Conservation (phyloP, 2,888 invertebrate species). For the Monopis laevigella region DNA sequence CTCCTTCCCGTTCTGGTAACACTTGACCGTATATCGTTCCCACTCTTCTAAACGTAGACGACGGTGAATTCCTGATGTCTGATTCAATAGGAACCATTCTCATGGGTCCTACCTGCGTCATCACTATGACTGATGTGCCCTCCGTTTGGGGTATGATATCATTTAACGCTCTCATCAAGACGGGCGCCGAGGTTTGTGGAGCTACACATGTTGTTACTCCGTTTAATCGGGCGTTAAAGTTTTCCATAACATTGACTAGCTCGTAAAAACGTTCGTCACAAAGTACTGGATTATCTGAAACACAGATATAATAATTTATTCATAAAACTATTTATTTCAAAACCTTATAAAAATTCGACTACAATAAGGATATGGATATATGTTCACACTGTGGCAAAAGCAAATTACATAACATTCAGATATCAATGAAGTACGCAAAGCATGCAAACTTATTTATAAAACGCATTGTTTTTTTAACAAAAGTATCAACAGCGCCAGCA, state of each 20-base stretch:
- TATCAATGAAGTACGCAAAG: no score
- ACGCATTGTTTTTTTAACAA: no score
- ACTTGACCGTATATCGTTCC: conserved; percentile 48
- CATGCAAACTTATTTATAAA: no score
- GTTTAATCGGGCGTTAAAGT: conserved; percentile 76
- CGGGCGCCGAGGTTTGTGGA: conserved; percentile 36
- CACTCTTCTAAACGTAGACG: conserved; percentile 36
- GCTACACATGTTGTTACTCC: conserved; percentile 70
- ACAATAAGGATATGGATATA: no score
- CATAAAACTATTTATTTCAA: no score
- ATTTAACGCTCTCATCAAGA: conserved; percentile 43
- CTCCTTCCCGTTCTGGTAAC: conserved; percentile 43
- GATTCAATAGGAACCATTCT: conserved; percentile 25
- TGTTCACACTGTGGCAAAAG: no score
- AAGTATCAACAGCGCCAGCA: no score
- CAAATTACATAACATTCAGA: no score
- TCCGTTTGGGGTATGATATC: conserved; percentile 37
- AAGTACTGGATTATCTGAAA: conserved; percentile 80
- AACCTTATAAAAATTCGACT: no score
- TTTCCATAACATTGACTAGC: conserved; percentile 74
- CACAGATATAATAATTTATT: not conserved
- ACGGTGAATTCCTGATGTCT: conserved; percentile 12
- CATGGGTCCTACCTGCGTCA: conserved; percentile 33
- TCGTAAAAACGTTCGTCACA: conserved; percentile 79
- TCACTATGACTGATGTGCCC: conserved; percentile 36